A percentile compares a stretch with the other conserved stretches of the same genome.
Conservation (phyloP, 2,888 invertebrate genomes). For the Drosophila mimica region DNA sequence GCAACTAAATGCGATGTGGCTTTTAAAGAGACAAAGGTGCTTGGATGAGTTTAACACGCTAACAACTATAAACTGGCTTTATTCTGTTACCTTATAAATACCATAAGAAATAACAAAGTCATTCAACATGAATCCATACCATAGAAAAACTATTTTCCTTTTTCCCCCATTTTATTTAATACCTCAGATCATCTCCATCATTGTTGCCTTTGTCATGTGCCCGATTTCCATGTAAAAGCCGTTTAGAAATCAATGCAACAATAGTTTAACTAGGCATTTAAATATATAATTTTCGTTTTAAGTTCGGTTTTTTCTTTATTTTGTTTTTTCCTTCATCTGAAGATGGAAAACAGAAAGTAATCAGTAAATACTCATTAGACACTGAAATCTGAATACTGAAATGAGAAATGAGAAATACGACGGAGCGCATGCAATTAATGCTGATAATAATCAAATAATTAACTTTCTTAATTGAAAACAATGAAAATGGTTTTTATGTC, state of each 20-base stretch:
- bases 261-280: slow-evolving; percentile 42
- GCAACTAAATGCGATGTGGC: not conserved
- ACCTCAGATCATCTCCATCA: not conserved
- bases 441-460: slow-evolving; percentile 83
- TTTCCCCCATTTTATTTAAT: slow-evolving; percentile 1
- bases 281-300: slow-evolving; percentile 49
- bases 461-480: slow-evolving; percentile 83
- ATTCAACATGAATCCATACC: not conserved
- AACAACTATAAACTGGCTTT: not conserved
- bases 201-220: not conserved
- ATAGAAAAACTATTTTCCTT: not conserved
- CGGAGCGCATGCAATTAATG: slow-evolving; percentile 75
- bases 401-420: slow-evolving; percentile 34
- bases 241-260: slow-evolving; percentile 52
- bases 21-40: not conserved
- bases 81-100: not conserved
- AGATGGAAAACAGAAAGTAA: slow-evolving; percentile 47
- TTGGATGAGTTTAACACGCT: not conserved
- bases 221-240: slow-evolving; percentile 50
- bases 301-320: not conserved
- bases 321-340: slow-evolving; percentile 12
- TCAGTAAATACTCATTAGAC: slow-evolving; percentile 58
- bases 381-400: slow-evolving; percentile 36
- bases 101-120: not conserved
- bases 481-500: slow-evolving; percentile 77